Conservation (phyloP, 2,797 vertebrate genomes). For the Nannoperca obscura region DNA sequence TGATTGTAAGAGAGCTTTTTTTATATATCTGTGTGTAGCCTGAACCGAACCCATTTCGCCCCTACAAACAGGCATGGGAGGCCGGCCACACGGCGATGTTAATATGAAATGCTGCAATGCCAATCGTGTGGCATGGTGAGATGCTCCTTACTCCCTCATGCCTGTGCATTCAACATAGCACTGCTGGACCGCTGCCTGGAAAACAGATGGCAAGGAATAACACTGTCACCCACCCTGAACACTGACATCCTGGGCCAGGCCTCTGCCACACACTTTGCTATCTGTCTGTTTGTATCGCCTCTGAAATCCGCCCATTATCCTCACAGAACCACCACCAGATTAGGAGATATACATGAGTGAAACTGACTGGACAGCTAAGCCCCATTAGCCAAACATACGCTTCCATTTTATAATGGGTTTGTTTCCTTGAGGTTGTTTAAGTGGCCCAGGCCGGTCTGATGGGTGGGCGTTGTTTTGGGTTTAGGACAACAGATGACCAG, state of each 20-base stretch:
- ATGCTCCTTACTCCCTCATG: constrained; percentile 65
- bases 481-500: constrained; percentile 56
- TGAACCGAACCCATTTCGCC: constrained; percentile 56
- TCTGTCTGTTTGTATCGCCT: constrained; percentile 71
- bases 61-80: constrained; percentile 51
- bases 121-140: constrained; percentile 59
- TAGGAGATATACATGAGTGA: constrained; percentile 80
- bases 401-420: constrained; percentile 68
- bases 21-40: constrained; percentile 49
- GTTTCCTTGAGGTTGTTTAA: constrained; percentile 51
- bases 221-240: constrained; percentile 82
- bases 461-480: constrained; percentile 48
- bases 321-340: constrained; percentile 75
- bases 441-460: constrained; percentile 35
- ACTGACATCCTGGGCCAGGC: constrained; percentile 79
- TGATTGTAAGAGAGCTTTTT: constrained; percentile 57
- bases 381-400: constrained; percentile 79
- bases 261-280: constrained; percentile 70
- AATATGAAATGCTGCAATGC: constrained; percentile 61
- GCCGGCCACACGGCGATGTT: constrained; percentile 44
- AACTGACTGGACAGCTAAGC: constrained; percentile 77
- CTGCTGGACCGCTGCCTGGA: constrained; percentile 83
- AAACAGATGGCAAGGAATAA: constrained; percentile 87
- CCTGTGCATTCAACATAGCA: constrained; percentile 71
- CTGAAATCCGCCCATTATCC: constrained; percentile 71